Conservation (phyloP, 2,113 vertebrate species). For the Panurus biarmicus region DNA sequence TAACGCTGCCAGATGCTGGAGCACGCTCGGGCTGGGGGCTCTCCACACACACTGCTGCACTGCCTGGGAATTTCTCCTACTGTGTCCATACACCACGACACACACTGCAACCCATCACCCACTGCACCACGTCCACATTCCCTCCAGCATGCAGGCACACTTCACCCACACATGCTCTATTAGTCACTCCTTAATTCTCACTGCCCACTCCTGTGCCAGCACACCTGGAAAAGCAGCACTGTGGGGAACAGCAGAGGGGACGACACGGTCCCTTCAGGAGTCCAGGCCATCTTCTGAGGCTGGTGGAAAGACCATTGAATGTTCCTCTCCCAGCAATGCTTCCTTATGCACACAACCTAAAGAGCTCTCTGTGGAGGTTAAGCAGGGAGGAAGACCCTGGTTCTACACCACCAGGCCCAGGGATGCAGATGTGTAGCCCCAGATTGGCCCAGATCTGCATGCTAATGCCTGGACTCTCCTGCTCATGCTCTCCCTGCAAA, state of each 20-base stretch:
- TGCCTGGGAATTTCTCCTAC: neutral
- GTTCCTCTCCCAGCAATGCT: neutral
- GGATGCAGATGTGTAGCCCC: neutral
- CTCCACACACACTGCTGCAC: rapidly evolving
- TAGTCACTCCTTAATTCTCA: neutral
- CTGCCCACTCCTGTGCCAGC: neutral
- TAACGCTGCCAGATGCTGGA: rapidly evolving
- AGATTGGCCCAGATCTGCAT: neutral
- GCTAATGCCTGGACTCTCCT: neutral
- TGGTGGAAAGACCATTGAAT: neutral
- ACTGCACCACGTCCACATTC: rapidly evolving
- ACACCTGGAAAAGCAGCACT: neutral
- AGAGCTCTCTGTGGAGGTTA: neutral
- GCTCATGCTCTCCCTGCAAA: neutral
- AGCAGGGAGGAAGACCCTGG: neutral
- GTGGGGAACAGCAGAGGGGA: neutral
- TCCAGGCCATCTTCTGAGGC: neutral
- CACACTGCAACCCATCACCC: neutral
- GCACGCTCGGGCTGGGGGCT: neutral
- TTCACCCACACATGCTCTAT: neutral
- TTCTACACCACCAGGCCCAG: neutral
- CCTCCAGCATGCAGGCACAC: neutral
- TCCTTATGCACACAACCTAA: neutral
- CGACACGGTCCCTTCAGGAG: rapidly evolving
- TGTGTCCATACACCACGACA: rapidly evolving